Conservation (phyloP, 2,113 vertebrate genomes). For the Ageneiosus marmoratus region DNA sequence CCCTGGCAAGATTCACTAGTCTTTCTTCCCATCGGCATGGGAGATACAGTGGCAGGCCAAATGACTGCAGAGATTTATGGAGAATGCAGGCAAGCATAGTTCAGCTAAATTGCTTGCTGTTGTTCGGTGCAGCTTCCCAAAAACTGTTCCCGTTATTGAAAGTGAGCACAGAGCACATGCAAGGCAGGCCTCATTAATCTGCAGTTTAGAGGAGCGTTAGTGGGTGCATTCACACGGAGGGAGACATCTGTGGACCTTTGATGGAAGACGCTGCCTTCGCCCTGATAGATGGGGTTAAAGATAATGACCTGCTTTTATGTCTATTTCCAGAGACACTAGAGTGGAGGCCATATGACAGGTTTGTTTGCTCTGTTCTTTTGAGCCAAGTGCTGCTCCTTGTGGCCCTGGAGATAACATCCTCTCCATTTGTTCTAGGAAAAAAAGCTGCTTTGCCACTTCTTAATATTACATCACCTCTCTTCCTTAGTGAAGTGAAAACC, state of each 20-base stretch:
- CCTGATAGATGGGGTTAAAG: constrained; percentile 72
- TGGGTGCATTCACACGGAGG: constrained; percentile 48
- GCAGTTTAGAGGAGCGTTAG: constrained; percentile 56
- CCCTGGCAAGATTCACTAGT: constrained; percentile 33
- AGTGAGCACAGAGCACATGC: constrained; percentile 51
- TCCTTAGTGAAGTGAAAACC: constrained; percentile 49
- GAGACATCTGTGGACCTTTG: constrained; percentile 42
- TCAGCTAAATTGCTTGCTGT: constrained; percentile 55
- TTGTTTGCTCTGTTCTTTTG: background rate
- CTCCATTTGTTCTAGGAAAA: constrained; percentile 15
- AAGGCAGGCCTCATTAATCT: constrained; percentile 55
- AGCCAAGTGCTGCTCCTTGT: constrained; percentile 1
- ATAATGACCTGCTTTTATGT: constrained; percentile 54
- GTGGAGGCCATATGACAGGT: constrained; percentile 27
- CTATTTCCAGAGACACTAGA: constrained; percentile 38
- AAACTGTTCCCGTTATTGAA: constrained; percentile 49
- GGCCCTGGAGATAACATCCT: constrained; percentile 22
- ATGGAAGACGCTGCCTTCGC: constrained; percentile 54
- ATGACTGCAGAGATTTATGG: constrained; percentile 54
- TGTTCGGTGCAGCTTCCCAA: constrained; percentile 43
- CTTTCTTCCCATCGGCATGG: constrained; percentile 35
- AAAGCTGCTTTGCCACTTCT: background rate
- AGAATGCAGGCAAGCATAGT: constrained; percentile 48
- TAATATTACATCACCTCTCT: constrained; percentile 35
- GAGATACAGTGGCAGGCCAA: constrained; percentile 49